Base-by-base conservation (phyloP, 2,888 invertebrate species). In the Tipula unca region DNA sequence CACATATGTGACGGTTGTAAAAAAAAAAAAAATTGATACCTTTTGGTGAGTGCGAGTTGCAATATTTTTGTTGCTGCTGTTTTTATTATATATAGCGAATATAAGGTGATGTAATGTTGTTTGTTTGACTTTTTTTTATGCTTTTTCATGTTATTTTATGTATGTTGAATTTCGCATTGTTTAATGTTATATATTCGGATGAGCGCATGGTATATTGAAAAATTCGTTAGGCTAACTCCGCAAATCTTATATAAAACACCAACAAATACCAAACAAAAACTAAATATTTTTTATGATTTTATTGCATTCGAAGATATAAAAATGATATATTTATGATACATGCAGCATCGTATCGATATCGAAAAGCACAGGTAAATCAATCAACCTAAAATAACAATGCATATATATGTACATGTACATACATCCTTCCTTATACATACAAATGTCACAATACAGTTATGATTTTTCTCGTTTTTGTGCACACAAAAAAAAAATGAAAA, bases 101-200 rank as follows among this genome's bases (percentile, higher is more conserved):
- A n/a, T 69, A 69, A 69, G 69, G 69, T 69, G 69, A 69, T 69
- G 69, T 69, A 69, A 69, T 69, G 69, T 69, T 69, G 69, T 69
- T 69, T 69, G 69, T 69, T 69, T 69, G 69, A 8, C 25, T 69
- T 69, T 69, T 69, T 69, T 48, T 48, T 48, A 48, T 48, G 48
- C 48, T 5, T n/a, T 20, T 48, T 48, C 17, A 69, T 69, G 69
- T 69, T 69, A 69, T 69, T 69, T 69, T 69, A 69, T 25, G 69
- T 69, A 69, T 25, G 69, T 69, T 69, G 69, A 69, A 69, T 69
- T 69, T 69, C 69, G 13, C 69, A 69, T 69, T 69, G 69, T 69
- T 48, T n/a, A n/a, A n/a, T 48, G 48, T 17, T 17, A 48, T 48
- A 17, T n/a, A 48, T 5, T 17, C 8, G 69, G 25, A 20, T 48